Evolutionary conservation across 2,797 vertebrate species (phyloP).

Genomic region (Oreonectes daqikongensis): DNA sequence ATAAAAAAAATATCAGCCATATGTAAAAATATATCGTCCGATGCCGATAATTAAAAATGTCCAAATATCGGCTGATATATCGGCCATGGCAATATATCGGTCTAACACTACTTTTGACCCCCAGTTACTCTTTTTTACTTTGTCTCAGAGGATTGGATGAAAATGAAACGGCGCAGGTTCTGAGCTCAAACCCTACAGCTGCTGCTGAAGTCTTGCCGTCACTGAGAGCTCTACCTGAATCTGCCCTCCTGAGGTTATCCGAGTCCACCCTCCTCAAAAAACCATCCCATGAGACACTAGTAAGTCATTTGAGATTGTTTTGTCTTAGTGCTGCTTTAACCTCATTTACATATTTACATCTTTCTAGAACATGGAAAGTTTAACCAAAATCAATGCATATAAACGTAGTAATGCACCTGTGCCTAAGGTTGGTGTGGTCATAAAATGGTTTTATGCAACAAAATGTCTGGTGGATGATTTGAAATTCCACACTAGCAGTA

Average conservation of each 20-base stretch:
- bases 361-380: neutral
- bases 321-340: conserved; percentile 11
- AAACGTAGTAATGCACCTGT: neutral
- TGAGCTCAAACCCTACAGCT: conserved; percentile 25
- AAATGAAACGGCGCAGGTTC: neutral
- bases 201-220: conserved; percentile 14
- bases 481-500: neutral
- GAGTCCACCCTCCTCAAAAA: conserved; percentile 36
- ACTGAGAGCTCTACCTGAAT: conserved; percentile 21
- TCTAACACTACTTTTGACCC: neutral
- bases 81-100: too few relatives aligned
- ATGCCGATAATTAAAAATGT: too few relatives aligned
- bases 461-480: neutral
- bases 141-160: conserved; percentile 8
- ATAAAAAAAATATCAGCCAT: too few relatives aligned
- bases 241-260: conserved; percentile 27
- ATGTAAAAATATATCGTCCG: too few relatives aligned
- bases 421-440: neutral
- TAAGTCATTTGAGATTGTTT: conserved; percentile 37
- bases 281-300: conserved; percentile 40
- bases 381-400: neutral
- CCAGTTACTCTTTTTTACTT: neutral
- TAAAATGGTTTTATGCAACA: neutral
- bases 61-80: too few relatives aligned
- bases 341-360: conserved; percentile 18